Conservation (phyloP, 2,888 invertebrate species). For the Caenorhabditis sp. region DNA sequence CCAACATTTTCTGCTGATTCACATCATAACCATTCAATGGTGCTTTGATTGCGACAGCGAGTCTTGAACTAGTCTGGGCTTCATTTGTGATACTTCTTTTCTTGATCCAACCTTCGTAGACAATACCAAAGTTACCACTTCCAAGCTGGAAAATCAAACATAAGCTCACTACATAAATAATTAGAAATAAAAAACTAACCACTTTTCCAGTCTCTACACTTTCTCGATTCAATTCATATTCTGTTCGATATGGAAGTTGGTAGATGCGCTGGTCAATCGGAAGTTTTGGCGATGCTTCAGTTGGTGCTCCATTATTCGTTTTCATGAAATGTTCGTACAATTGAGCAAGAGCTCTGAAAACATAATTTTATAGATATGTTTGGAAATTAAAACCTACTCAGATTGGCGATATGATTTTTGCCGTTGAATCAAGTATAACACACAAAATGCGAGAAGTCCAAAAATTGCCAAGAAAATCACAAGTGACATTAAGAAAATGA, state of each 20-base stretch:
- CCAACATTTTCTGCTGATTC: slow-evolving; percentile 41
- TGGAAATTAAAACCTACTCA: slow-evolving; percentile 6
- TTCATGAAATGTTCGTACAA: slow-evolving; percentile 45
- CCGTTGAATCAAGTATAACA: background rate
- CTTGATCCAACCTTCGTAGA: slow-evolving; percentile 36
- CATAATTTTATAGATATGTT: background rate
- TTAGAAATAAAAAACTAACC: slow-evolving; percentile 8
- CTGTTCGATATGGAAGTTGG: slow-evolving; percentile 17
- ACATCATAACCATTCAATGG: slow-evolving; percentile 31
- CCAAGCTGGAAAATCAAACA: slow-evolving; percentile 46
- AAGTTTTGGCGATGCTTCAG: slow-evolving; percentile 14
- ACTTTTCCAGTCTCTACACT: slow-evolving; percentile 24
- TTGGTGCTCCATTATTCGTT: slow-evolving; percentile 15
- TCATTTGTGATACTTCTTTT: slow-evolving; percentile 35
- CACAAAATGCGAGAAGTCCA: background rate
- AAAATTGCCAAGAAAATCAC: background rate
- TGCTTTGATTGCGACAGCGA: slow-evolving; percentile 51
- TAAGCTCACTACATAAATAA: too few species aligned
- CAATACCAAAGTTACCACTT: slow-evolving; percentile 48
- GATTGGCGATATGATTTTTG: slow-evolving; percentile 4
- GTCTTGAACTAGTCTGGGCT: slow-evolving; percentile 20
- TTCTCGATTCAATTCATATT: slow-evolving; percentile 33
- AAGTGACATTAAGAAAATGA: background rate
- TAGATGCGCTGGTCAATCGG: slow-evolving; percentile 45
- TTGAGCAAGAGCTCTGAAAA: slow-evolving; percentile 33